phyloP scores from a whole-genome alignment of 1,140 invertebrate species.

The Ips typographus region DNA sequence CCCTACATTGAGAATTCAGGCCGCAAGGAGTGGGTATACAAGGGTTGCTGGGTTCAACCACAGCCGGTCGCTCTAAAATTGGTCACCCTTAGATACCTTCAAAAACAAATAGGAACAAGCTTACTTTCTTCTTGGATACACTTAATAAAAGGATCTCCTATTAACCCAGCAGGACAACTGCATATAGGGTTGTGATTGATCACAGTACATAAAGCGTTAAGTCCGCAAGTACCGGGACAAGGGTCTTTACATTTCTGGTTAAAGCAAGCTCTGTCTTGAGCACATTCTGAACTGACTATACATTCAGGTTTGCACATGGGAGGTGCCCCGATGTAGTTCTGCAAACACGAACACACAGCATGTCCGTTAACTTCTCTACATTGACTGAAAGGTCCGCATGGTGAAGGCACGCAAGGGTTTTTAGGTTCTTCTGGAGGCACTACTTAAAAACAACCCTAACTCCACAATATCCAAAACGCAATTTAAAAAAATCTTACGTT shows the following conservation, averaged over 20 bases:
- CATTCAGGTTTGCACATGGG: constrained; percentile 75
- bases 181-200: constrained; percentile 79
- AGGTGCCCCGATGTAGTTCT: constrained; percentile 68
- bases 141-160: constrained; percentile 72
- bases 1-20: constrained; percentile 74
- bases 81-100: neutral
- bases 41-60: constrained; percentile 57
- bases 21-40: constrained; percentile 80
- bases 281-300: constrained; percentile 72
- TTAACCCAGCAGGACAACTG: constrained; percentile 66
- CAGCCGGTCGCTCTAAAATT: constrained; percentile 54
- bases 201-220: constrained; percentile 71
- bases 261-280: constrained; percentile 68
- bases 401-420: constrained; percentile 66
- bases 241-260: constrained; percentile 77
- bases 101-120: constrained; percentile 21
- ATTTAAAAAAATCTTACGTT: constrained; percentile 14
- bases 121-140: constrained; percentile 65
- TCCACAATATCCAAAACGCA: neutral
- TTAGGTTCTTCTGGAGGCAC: constrained; percentile 49
- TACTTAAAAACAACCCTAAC: constrained; percentile 42
- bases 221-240: constrained; percentile 72
- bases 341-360: constrained; percentile 70
- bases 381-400: constrained; percentile 70
- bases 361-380: constrained; percentile 66